A percentile compares a stretch with the other conserved stretches of the same genome.
phyloP scores from a whole-genome alignment of 2,113 vertebrate genomes.

The Eulemur macaco region DNA sequence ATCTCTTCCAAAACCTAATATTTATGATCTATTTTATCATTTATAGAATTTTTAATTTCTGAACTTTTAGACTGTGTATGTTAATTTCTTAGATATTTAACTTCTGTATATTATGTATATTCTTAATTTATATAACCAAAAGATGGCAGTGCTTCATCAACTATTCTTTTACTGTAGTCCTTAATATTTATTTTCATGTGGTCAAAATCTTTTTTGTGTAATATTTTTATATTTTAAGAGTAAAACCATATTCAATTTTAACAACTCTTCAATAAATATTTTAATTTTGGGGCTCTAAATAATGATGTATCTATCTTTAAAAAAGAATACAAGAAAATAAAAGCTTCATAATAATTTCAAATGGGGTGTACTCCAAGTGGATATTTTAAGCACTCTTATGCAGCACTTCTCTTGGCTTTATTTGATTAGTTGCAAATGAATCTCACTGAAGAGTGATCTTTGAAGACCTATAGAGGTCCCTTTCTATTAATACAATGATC shows the following conservation, averaged over 20 bases:
- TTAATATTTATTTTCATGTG: slow-evolving; percentile 59
- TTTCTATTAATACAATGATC: slow-evolving; percentile 17
- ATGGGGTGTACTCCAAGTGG: not conserved
- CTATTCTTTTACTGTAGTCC: slow-evolving; percentile 72
- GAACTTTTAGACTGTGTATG: not conserved
- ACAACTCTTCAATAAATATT: slow-evolving; percentile 48
- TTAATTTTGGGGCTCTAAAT: slow-evolving; percentile 49
- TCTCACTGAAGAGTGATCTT: slow-evolving; percentile 31
- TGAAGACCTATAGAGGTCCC: not conserved
- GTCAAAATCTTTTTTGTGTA: slow-evolving; percentile 39
- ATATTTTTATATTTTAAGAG: slow-evolving; percentile 55
- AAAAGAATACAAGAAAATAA: not conserved
- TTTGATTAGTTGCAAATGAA: slow-evolving; percentile 45
- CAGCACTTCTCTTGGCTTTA: not conserved
- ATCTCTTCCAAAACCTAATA: not conserved
- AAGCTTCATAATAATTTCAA: slow-evolving; percentile 47
- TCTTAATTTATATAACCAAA: slow-evolving; percentile 83
- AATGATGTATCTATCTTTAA: not conserved
- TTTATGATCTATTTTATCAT: not conserved
- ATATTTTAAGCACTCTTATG: slow-evolving; percentile 25
- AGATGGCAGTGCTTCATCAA: slow-evolving; percentile 89
- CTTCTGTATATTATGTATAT: slow-evolving; percentile 58
- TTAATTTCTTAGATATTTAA: slow-evolving; percentile 44
- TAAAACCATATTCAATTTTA: slow-evolving; percentile 62
- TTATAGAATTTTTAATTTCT: not conserved